Conservation (phyloP, 2,113 vertebrate species). For the Pomatorhinus ruficollis region DNA sequence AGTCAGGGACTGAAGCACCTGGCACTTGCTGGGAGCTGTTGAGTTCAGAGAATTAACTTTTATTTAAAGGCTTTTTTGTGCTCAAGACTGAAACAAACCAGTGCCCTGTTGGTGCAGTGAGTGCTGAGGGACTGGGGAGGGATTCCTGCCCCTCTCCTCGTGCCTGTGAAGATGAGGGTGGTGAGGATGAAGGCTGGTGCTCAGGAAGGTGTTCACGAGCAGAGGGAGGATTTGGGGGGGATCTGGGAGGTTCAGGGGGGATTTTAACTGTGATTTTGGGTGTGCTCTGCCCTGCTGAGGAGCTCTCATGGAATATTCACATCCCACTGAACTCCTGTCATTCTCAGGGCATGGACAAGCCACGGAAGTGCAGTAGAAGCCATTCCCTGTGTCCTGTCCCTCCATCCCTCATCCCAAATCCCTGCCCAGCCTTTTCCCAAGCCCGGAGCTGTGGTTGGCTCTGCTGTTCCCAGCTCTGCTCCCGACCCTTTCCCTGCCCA, state of each 20-base stretch:
- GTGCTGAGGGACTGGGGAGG: rapidly evolving
- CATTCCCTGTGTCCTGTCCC: background rate
- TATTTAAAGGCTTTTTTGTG: background rate
- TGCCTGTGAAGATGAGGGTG: background rate
- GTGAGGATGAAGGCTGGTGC: background rate
- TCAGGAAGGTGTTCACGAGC: background rate
- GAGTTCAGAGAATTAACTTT: background rate
- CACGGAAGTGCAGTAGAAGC: background rate
- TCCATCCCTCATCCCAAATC: background rate
- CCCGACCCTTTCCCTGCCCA: background rate
- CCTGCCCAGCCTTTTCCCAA: background rate
- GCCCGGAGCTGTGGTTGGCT: background rate
- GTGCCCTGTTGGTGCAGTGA: background rate
- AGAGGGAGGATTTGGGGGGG: background rate
- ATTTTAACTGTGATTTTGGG: background rate
- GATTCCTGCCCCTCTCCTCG: background rate
- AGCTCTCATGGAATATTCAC: rapidly evolving
- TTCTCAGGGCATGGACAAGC: background rate
- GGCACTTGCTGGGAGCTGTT: background rate
- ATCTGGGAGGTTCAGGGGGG: background rate
- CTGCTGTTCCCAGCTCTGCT: rapidly evolving
- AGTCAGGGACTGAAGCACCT: background rate
- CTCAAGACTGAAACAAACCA: background rate
- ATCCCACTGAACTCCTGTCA: rapidly evolving
- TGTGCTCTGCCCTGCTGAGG: background rate